Evolutionary conservation across 2,797 vertebrate genomes (phyloP), one percentile per base, ranked within the genome.

Genomic region (Bradypodion ventrale): DNA sequence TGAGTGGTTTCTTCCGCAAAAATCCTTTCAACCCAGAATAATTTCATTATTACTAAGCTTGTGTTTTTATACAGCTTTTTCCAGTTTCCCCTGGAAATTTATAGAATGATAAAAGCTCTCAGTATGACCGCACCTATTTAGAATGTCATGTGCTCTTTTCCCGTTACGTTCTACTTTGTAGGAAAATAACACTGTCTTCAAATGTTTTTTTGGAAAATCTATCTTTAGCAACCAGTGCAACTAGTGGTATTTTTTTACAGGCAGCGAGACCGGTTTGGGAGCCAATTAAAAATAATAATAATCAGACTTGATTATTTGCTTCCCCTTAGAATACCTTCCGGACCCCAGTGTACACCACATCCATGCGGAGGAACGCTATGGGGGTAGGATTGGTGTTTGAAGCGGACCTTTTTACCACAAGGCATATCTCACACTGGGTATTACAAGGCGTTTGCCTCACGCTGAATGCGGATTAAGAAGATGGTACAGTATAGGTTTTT

Each of bases 311-410:
- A 27, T 44, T 35, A 46, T 16, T 85, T 4, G 0, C 0, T 2
- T 80, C 56, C 85, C 74, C 40, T 0, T 84, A 99, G 98, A 97
- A 98, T 85, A 99, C 98, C 0, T 94, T 99, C 66, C 96, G 96
- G 92, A 98, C 98, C 0, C 99, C 98, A 0, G 98, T 99, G 85
- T 99, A 99, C 93, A 99, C 97, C 0, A 99, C 98, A 0, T 98
- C 98, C 72, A 91, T 95, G 95, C 93, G 98, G 56, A 97, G 98
- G 91, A 98, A 99, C 0, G 98, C 98, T 0, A 99, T 98, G 98
- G 97, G 98, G 0, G 93, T 96, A 0, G 98, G 98, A 42, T 89
- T 99, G 69, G 98, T 99, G 1, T 99, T 99, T 78, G 98, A 99
- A 90, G 98, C 98, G 0, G 98, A 99, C 82, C 97, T 99, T 75